Base-by-base conservation (phyloP, 2,888 invertebrate species). In the Caenorhabditis macrosperma region DNA sequence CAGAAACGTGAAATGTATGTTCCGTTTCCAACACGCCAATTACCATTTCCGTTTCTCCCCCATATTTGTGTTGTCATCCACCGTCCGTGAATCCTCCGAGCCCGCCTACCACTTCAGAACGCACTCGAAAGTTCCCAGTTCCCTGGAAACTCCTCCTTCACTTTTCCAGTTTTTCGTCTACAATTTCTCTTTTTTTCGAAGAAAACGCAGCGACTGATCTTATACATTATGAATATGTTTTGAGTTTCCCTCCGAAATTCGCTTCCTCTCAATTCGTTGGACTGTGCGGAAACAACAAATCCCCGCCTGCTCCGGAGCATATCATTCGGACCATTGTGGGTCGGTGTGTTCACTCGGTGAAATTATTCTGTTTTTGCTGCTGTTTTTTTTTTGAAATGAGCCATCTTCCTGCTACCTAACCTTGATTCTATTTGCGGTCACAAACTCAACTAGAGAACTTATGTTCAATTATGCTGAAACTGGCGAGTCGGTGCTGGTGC, bases 161-260 rank as follows among this genome's bases (percentile, higher is more conserved):
- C 30, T 9, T 52, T 0, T 64, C 22, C 28, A 24, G 54, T 15
- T 44, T 30, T 28, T 46, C 44, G 30, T 2, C 35, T 15, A 33
- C 22, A 2, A 7, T 15, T 24, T 33, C 22, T 28, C 17, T 24
- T 33, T 33, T 28, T 20, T 17, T 20, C 15, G 2, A 12, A 26
- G 15, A 6, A 10, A 15, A 44, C 10, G 41, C 17, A n/a, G n/a
- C 41, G 33, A 59, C 61, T 61, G 61, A 71, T 71, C 71, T 71
- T 71, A 71, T 71, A 55, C 61, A 71, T 71, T 71, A 71, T 71
- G 71, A 61, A 71, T 71, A 61, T 71, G 71, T 71, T 71, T 71
- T 71, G 44, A 71, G 71, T 61, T 61, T 28, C 69, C 50, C 9
- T 17, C 22, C 10, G 33, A 9, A 55, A 28, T 33, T 22, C 22